These are phyloP conservation scores for Xestia sexstrigata DNA, from an alignment of 2,888 invertebrate genomes.

Conservation along the genomic window DNA sequence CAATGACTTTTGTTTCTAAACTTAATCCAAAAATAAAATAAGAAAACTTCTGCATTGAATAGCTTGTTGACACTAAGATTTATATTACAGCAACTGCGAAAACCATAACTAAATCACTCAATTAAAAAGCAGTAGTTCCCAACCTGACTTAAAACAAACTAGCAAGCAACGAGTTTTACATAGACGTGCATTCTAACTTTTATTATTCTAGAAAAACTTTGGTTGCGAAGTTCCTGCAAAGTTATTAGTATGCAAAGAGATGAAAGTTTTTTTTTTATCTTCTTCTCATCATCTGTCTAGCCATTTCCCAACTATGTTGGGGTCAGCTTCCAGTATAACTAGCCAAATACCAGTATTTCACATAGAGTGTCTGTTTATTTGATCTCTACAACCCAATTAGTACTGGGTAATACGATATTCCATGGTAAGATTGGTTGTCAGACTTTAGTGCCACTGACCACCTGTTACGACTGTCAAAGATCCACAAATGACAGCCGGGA, in stretches of 20 bases:
- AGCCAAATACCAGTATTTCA: not conserved
- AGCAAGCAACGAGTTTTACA: conserved; percentile 27
- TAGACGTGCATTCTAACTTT: conserved; percentile 33
- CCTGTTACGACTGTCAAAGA: not conserved
- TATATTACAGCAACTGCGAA: no score
- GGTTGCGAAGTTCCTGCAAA: conserved; percentile 16
- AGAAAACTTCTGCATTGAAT: no score
- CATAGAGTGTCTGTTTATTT: not conserved
- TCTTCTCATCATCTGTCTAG: not conserved
- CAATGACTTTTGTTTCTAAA: no score
- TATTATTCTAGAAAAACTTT: conserved; percentile 32
- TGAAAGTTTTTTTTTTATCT: not conserved
- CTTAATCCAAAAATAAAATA: no score
- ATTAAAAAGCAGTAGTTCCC: conserved; percentile 7
- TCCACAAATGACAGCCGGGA: not conserved
- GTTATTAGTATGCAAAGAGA: conserved; percentile 19
- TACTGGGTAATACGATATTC: not conserved
- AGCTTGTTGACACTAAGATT: not conserved
- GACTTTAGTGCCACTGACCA: not conserved
- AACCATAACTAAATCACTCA: not conserved
- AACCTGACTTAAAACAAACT: conserved; percentile 28
- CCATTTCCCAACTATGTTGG: not conserved
- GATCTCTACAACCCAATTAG: not conserved
- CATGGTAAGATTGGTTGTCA: not conserved
- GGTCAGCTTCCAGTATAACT: not conserved